Evolutionary conservation across 2,113 vertebrate species (phyloP), one percentile per base, ranked within the genome.

Genomic region (Vireo altiloquus): DNA sequence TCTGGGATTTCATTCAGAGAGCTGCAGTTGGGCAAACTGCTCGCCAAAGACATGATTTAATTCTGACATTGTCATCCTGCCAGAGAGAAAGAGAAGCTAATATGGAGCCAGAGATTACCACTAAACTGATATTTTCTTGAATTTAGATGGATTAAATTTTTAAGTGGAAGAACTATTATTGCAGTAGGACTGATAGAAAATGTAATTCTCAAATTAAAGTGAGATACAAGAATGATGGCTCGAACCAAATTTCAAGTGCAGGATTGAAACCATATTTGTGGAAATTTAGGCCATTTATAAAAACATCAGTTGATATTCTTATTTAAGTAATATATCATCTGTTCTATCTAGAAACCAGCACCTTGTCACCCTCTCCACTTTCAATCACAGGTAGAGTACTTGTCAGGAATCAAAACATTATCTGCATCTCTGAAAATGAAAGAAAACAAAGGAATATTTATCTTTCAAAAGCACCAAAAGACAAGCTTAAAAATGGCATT

Each of bases 141-240:
- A 93, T 94, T 80, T 94, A 89, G 33, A 87, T 65, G 24, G 82
- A 93, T 84, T 71, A 39, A 46, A 39, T 83, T 84, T 88, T 90
- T 89, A 93, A 96, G 53, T 4, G 6, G 37, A 86, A 72, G 50
- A 90, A 82, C 40, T 25, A 53, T 49, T 77, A 53, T 60, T 92
- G 56, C 52, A 84, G 47, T 30, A 75, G 21, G 49, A 50, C 14
- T 50, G 54, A 82, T 27, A 79, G 53, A 64, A 95, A 96, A 94
- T 84, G 23, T 20, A 86, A 63, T 16, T 78, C 80, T 61, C 17
- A 68, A 94, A 76, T 87, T 78, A 90, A 39, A 28, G 39, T 20
- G n/a, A 63, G 39, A 87, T 81, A 79, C 46, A 53, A 82, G 53
- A 93, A 79, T 82, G 65, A 83, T 37, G 76, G 18, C 40, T 82